These are phyloP conservation scores for Ailurus styani DNA, from an alignment of 2,113 vertebrate genomes.

Conservation along the genomic window DNA sequence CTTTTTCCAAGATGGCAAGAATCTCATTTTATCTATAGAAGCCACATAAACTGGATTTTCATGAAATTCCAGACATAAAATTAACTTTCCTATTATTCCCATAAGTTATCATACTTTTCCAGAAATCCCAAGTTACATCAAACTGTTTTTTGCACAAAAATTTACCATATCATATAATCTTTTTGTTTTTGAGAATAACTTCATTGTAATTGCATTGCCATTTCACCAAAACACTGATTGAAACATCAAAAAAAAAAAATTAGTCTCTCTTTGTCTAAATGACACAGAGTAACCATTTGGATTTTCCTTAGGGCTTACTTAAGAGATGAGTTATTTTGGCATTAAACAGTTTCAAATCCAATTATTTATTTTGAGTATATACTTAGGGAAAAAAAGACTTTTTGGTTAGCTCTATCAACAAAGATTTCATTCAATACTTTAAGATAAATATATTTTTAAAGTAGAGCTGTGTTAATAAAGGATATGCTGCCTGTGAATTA, in stretches of 20 bases:
- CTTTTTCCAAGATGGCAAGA: background rate
- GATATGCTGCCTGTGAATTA: background rate
- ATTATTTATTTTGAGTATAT: background rate
- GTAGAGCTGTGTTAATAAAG: background rate
- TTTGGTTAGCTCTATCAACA: background rate
- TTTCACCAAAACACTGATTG: background rate
- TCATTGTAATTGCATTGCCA: background rate
- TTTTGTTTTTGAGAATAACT: background rate
- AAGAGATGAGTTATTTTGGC: background rate
- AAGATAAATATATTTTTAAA: background rate
- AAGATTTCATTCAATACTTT: background rate
- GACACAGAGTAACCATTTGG: background rate
- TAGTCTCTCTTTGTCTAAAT: background rate
- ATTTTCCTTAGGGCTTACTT: background rate
- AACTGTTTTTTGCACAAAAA: background rate
- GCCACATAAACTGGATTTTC: background rate
- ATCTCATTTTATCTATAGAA: background rate
- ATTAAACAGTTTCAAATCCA: background rate
- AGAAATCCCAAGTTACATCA: background rate
- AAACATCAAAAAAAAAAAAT: background rate
- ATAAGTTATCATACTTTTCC: background rate
- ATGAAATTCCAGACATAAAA: background rate
- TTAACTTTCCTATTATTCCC: background rate
- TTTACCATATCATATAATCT: background rate
- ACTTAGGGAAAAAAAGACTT: background rate